Evolutionary conservation across 1,140 invertebrate genomes (phyloP), one percentile per base, ranked within the genome.

Genomic region (Drosophila tristis): DNA sequence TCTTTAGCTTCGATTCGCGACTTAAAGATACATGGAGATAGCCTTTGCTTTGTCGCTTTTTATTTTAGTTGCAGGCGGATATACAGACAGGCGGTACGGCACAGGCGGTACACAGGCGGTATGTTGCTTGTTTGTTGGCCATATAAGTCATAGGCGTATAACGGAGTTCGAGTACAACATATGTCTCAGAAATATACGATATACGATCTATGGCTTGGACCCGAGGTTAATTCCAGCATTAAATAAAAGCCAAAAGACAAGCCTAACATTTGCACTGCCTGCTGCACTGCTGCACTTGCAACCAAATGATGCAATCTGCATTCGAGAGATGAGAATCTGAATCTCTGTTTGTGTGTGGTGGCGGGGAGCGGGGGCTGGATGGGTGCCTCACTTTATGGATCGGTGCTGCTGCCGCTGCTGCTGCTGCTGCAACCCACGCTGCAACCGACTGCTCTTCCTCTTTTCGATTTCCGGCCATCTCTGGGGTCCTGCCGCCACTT

Each of bases 151-250:
- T 56, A 50, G 78, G 81, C 80, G 67, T 80, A 80, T 80, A 78
- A 66, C 57, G 72, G 60, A 26, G 59, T 43, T 64, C 60, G 57
- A 51, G 13, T 25, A 31, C 51, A 54, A 42, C 25, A 35, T 31
- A 51, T 29, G 26, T 29, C 26, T 29, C 26, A 29, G 29, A 55
- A 15, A 44, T 15, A 25, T 31, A 49, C 35, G 23, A 39, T 25
- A 65, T 73, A 60, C 60, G 63, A 73, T 65, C 51, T 72, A 72
- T 71, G 76, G 50, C 48, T 45, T 50, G 61, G 68, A 78, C 81
- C 81, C 59, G 65, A 50, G 81, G 81, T 86, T 86, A 86, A 87
- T 86, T 81, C 80, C 78, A 86, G 68, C 82, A 86, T 86, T 86
- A 87, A 78, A 57, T 60, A 82, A 78, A 75, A 74, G 79, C 65